These are phyloP conservation scores for Melipona beecheii DNA, from an alignment of 2,888 invertebrate species.

Conservation along the genomic window DNA sequence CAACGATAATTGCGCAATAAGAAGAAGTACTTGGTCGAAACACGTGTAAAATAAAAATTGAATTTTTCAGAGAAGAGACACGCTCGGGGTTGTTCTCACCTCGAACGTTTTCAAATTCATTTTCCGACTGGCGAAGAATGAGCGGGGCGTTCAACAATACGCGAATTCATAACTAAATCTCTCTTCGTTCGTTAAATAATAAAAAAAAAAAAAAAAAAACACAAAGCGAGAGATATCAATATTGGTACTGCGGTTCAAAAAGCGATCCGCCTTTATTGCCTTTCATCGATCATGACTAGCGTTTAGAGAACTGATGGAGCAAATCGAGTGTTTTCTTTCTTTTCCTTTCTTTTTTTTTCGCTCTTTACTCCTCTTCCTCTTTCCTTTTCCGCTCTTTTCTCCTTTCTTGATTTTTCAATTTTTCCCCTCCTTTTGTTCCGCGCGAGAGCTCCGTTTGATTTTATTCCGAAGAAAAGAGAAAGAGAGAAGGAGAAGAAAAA, in stretches of 20 bases:
- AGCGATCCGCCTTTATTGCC: slow-evolving; percentile 8
- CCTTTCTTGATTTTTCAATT: not conserved
- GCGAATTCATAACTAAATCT: slow-evolving; percentile 16
- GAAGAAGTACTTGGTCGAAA: no score
- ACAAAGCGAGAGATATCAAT: slow-evolving; percentile 11
- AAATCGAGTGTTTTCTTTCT: not conserved
- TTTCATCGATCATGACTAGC: not conserved
- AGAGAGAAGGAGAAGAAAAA: no score
- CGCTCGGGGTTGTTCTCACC: not conserved
- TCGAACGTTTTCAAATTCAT: not conserved
- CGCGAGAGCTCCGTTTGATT: not conserved
- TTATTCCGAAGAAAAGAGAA: not conserved
- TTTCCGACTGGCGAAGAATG: not conserved
- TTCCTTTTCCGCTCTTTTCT: no score
- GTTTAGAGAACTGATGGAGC: slow-evolving; percentile 4
- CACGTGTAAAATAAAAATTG: no score
- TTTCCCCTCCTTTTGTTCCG: not conserved
- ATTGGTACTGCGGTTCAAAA: not conserved
- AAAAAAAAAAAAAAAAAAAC: slow-evolving; percentile 8
- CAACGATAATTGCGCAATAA: no score
- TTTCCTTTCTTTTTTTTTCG: not conserved
- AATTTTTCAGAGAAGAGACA: not conserved
- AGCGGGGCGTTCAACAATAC: not conserved
- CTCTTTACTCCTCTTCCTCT: not conserved
- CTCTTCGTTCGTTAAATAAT: slow-evolving; percentile 13